Percentiles rank a stretch among this genome's conserved stretches.
Conservation (phyloP, 2,888 invertebrate species). For the Leucophenga maculata region DNA sequence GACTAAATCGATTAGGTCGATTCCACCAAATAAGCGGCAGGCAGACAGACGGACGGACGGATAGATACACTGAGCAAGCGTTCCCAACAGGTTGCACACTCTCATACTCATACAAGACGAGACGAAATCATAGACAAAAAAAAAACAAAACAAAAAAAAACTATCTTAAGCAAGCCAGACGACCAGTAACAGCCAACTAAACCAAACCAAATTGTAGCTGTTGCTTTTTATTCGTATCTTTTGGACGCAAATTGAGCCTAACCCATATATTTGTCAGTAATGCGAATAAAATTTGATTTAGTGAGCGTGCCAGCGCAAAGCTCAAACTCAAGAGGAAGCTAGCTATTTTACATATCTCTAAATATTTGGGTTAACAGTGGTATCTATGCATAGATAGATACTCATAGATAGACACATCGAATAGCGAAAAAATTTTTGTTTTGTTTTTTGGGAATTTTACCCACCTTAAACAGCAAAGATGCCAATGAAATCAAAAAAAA, state of each 20-base stretch:
- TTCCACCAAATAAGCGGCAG: neutral
- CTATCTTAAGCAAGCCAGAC: neutral
- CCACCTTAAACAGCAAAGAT: slow-evolving; percentile 9
- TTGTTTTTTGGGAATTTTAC: neutral
- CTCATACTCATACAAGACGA: neutral
- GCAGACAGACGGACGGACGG: neutral
- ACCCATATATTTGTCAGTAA: slow-evolving; percentile 69
- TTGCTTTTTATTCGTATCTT: slow-evolving; percentile 4
- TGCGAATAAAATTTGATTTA: slow-evolving; percentile 68
- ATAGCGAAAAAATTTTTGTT: slow-evolving; percentile 7
- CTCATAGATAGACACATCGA: slow-evolving; percentile 9
- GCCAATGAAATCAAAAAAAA: neutral
- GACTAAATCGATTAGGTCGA: slow-evolving; percentile 21
- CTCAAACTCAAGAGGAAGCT: slow-evolving; percentile 3
- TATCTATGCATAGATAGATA: slow-evolving; percentile 1
- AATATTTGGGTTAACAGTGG: slow-evolving; percentile 34
- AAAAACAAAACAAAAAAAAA: too few relatives aligned
- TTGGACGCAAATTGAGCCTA: slow-evolving; percentile 61
- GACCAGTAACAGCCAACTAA: slow-evolving; percentile 46
- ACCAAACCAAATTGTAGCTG: slow-evolving; percentile 20
- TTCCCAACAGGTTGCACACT: slow-evolving; percentile 60
- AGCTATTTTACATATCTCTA: slow-evolving; percentile 27
- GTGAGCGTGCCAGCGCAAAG: slow-evolving; percentile 39
- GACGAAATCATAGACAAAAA: slow-evolving; percentile 26
- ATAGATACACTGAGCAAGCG: neutral